Conservation (phyloP, 2,113 vertebrate species). For the Heptranchias perlo region DNA sequence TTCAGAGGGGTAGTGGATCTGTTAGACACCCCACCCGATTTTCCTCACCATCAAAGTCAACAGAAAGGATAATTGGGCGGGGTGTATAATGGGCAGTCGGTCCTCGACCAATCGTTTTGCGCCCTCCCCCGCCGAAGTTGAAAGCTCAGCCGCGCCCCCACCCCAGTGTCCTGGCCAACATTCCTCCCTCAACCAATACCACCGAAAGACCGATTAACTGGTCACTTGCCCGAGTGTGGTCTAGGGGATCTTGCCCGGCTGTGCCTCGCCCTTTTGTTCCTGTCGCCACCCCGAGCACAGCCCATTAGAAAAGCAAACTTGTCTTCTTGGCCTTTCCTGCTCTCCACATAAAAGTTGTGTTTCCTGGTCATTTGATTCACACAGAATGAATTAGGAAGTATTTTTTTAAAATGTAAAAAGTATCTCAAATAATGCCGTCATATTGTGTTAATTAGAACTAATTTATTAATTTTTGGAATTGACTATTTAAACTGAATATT, state of each 20-base stretch:
- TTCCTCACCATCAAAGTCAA: background rate
- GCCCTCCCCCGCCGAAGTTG: background rate
- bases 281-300: background rate
- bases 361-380: conserved; percentile 21
- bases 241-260: background rate
- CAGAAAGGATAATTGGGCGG: background rate
- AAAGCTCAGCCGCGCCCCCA: too few relatives aligned
- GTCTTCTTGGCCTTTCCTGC: background rate
- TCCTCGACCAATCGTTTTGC: background rate
- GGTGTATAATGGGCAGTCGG: background rate
- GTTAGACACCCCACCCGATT: too few relatives aligned
- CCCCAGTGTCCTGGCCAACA: background rate
- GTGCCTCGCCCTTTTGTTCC: background rate
- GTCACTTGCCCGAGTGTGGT: background rate
- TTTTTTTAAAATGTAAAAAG: conserved; percentile 35
- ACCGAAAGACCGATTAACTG: background rate
- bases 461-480: conserved; percentile 33
- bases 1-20: background rate
- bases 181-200: background rate
- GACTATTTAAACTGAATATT: conserved; percentile 37
- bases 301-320: background rate
- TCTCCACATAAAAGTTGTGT: background rate
- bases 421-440: conserved; percentile 25
- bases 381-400: conserved; percentile 32
- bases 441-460: conserved; percentile 30